These are phyloP conservation scores for Vanacampus margaritifer DNA, from an alignment of 2,113 vertebrate species.

Conservation along the genomic window DNA sequence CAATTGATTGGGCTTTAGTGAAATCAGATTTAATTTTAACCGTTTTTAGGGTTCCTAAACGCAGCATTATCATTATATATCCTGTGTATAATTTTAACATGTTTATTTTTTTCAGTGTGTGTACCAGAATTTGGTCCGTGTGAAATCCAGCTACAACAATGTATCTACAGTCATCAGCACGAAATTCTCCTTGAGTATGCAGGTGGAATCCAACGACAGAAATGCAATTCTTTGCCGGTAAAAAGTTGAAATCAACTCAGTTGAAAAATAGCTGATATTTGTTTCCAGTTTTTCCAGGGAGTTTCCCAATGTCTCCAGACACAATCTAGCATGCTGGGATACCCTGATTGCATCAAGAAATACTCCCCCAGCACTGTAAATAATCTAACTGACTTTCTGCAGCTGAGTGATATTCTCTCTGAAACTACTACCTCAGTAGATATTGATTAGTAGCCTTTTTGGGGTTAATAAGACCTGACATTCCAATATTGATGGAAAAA, in stretches of 20 bases:
- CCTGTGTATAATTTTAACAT: neutral
- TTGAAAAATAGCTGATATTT: conserved; percentile 6
- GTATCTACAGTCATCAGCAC: conserved; percentile 64
- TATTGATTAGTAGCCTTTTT: conserved; percentile 63
- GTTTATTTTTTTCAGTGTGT: conserved; percentile 61
- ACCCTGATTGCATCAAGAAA: conserved; percentile 50
- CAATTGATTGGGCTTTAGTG: neutral
- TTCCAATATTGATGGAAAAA: conserved; percentile 67
- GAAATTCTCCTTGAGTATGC: conserved; percentile 62
- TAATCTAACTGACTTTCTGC: conserved; percentile 61
- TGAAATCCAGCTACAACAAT: conserved; percentile 51
- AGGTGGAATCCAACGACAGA: conserved; percentile 28
- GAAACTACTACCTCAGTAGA: conserved; percentile 35
- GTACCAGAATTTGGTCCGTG: conserved; percentile 52
- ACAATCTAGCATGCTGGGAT: conserved; percentile 53
- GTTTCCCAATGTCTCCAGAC: conserved; percentile 23
- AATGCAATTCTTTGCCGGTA: conserved; percentile 67
- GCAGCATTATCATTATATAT: neutral
- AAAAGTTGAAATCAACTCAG: conserved; percentile 4
- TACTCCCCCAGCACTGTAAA: conserved; percentile 2
- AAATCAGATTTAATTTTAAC: neutral
- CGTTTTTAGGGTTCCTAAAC: neutral
- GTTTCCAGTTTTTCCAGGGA: conserved; percentile 15
- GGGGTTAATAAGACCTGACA: conserved; percentile 75
- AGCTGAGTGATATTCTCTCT: conserved; percentile 61